These are phyloP conservation scores for Drosophila borborema DNA, from an alignment of 2,888 invertebrate species.

Conservation along the genomic window DNA sequence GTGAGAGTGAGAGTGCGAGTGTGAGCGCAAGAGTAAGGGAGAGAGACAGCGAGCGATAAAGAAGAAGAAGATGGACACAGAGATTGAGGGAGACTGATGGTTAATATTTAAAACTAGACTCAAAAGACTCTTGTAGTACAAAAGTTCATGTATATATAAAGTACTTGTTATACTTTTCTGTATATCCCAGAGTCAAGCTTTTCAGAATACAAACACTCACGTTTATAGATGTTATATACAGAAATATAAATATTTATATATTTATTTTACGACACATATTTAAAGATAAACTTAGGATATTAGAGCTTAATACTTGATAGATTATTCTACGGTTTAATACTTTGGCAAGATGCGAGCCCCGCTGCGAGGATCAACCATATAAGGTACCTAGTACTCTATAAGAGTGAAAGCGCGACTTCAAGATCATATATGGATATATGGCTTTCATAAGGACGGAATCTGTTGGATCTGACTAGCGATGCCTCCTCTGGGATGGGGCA, in stretches of 20 bases:
- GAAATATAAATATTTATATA: slow-evolving; percentile 10
- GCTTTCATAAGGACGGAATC: slow-evolving; percentile 59
- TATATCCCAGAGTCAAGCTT: not conserved
- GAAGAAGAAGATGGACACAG: not conserved
- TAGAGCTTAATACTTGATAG: slow-evolving; percentile 23
- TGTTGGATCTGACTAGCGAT: slow-evolving; percentile 53
- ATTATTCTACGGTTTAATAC: slow-evolving; percentile 60
- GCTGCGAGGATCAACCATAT: slow-evolving; percentile 35
- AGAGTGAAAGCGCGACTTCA: slow-evolving; percentile 72
- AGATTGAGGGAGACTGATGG: too few species aligned
- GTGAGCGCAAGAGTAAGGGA: too few species aligned
- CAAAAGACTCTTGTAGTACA: too few species aligned
- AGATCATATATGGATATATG: slow-evolving; percentile 9
- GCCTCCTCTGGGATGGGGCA: not conserved
- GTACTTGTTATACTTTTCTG: not conserved
- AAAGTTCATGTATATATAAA: not conserved
- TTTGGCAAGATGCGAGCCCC: slow-evolving; percentile 49
- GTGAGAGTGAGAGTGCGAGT: not conserved
- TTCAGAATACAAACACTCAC: not conserved
- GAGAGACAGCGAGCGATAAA: too few species aligned
- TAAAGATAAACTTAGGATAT: slow-evolving; percentile 6
- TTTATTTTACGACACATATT: slow-evolving; percentile 12
- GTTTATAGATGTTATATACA: not conserved
- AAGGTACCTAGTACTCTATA: slow-evolving; percentile 74
- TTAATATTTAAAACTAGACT: too few species aligned